Conservation (phyloP, 2,888 invertebrate species). For the Diadegma fenestrale region DNA sequence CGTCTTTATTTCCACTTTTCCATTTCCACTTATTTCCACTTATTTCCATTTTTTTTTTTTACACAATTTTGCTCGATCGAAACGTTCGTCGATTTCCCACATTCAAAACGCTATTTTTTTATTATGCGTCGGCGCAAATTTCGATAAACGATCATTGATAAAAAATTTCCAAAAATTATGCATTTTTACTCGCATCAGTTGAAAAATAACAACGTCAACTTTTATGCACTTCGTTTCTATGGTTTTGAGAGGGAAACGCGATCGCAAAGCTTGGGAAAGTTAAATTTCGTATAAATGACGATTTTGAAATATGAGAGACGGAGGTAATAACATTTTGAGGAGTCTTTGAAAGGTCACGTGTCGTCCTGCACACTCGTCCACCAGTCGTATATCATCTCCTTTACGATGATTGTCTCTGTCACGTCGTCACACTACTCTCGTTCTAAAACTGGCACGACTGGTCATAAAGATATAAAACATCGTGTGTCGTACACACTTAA, state of each 20-base stretch:
- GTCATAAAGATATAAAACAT: slow-evolving; percentile 63
- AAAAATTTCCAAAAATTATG: too few species aligned
- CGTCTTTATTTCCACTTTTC: too few species aligned
- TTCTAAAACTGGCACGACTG: slow-evolving; percentile 55
- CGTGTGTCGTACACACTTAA: neutral
- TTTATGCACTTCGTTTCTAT: neutral
- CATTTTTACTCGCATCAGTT: neutral
- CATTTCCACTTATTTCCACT: too few species aligned
- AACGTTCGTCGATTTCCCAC: neutral
- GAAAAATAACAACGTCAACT: neutral
- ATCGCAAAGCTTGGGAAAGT: neutral
- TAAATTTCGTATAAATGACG: slow-evolving; percentile 12
- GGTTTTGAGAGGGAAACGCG: neutral
- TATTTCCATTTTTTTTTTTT: too few species aligned
- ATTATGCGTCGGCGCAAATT: neutral
- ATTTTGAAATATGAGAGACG: slow-evolving; percentile 18
- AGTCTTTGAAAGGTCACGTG: slow-evolving; percentile 30
- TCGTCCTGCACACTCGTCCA: slow-evolving; percentile 12
- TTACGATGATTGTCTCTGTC: slow-evolving; percentile 74
- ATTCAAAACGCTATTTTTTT: neutral
- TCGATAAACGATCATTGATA: too few species aligned
- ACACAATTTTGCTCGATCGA: neutral
- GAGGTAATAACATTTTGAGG: slow-evolving; percentile 45
- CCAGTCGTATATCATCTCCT: slow-evolving; percentile 71
- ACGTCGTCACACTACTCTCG: slow-evolving; percentile 66